A percentile compares a stretch with the other conserved stretches of the same genome.
Evolutionary conservation across 2,797 vertebrate species (phyloP).

Genomic region (Macropodus opercularis): DNA sequence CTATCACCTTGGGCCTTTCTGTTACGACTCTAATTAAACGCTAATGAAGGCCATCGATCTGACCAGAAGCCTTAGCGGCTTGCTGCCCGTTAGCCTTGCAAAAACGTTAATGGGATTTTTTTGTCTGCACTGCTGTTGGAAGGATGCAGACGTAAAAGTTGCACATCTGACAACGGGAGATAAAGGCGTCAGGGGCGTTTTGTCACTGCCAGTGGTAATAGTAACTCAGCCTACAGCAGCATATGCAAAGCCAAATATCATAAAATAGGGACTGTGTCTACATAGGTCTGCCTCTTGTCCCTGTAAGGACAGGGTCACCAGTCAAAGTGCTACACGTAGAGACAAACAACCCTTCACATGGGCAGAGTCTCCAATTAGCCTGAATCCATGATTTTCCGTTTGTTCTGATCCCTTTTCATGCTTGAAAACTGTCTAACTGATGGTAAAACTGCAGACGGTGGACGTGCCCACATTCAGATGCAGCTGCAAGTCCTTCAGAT

Average conservation of each 20-base stretch:
- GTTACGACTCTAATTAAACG: slow-evolving; percentile 80
- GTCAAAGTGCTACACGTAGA: no score
- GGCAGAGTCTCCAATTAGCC: no score
- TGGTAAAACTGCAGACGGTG: no score
- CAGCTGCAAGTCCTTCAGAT: no score
- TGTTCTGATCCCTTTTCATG: no score
- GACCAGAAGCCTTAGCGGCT: slow-evolving; percentile 45
- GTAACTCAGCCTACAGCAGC: slow-evolving; percentile 18
- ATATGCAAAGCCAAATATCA: not conserved
- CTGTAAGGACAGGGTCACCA: no score
- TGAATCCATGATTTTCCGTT: no score
- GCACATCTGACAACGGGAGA: slow-evolving; percentile 15
- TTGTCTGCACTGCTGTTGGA: slow-evolving; percentile 32
- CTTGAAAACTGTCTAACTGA: no score
- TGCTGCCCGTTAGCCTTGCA: slow-evolving; percentile 45
- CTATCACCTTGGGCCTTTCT: slow-evolving; percentile 66
- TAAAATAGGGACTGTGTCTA: not conserved
- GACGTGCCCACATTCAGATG: no score
- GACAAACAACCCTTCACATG: no score
- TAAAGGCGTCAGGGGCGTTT: slow-evolving; percentile 20
- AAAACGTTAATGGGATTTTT: slow-evolving; percentile 45
- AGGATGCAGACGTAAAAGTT: slow-evolving; percentile 21
- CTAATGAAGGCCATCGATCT: slow-evolving; percentile 73
- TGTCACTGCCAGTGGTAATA: slow-evolving; percentile 6
- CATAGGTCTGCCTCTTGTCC: no score